These are phyloP conservation scores for Prionailurus bengalensis DNA, from an alignment of 2,113 vertebrate species.

Conservation along the genomic window DNA sequence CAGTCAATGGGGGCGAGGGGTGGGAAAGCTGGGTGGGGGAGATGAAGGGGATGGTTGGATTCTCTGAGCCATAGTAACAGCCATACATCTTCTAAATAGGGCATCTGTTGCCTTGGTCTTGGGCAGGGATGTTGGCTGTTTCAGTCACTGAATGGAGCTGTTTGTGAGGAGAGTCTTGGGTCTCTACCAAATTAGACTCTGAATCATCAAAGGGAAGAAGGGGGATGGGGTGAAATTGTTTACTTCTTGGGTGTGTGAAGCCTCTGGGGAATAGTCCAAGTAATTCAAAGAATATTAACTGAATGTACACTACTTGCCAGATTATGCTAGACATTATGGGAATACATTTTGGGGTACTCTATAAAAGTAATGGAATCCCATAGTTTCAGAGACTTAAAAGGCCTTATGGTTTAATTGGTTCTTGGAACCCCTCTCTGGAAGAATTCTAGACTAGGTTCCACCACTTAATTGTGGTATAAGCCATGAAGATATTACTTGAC, in stretches of 20 bases:
- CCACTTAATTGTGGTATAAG: background rate
- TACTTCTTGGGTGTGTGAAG: background rate
- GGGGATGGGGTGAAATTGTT: background rate
- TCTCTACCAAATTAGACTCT: background rate
- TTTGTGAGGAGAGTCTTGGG: background rate
- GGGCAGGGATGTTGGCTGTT: background rate
- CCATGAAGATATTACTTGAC: background rate
- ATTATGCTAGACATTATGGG: background rate
- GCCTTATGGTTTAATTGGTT: background rate
- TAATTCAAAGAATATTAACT: conserved; percentile 1
- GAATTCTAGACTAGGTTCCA: background rate
- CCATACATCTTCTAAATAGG: background rate
- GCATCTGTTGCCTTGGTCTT: background rate
- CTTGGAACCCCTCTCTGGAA: background rate
- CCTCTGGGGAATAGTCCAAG: background rate
- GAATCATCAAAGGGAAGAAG: background rate
- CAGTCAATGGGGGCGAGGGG: rapidly evolving
- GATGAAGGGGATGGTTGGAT: background rate
- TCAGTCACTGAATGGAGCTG: background rate
- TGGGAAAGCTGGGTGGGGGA: background rate
- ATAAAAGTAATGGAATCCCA: background rate
- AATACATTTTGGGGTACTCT: background rate
- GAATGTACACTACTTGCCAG: background rate
- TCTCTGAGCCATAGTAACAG: background rate
- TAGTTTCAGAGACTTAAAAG: conserved; percentile 19